Conservation (phyloP, 2,113 vertebrate species). For the Coturnix japonica region DNA sequence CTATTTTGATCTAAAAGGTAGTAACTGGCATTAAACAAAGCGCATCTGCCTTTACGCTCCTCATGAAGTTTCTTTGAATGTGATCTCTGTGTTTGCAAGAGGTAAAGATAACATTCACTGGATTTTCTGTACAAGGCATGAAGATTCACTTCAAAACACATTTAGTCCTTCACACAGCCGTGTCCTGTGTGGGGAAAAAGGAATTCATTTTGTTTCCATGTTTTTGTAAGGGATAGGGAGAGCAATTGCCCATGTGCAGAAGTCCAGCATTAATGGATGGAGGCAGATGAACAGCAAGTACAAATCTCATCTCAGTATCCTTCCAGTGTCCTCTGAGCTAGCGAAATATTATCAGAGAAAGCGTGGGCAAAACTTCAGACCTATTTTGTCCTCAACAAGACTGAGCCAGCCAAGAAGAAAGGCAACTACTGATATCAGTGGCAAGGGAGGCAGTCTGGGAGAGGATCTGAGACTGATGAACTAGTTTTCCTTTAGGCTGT, state of each 20-base stretch:
- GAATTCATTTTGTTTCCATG: background rate
- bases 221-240: background rate
- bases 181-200: background rate
- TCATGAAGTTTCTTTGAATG: background rate
- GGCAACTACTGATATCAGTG: conserved; percentile 4
- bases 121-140: background rate
- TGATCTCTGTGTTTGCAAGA: background rate
- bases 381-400: background rate
- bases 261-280: background rate
- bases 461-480: background rate
- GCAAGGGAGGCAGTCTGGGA: conserved; percentile 15
- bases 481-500: background rate
- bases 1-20: conserved; percentile 29
- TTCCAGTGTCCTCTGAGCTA: background rate
- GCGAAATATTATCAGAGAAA: conserved; percentile 1
- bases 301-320: background rate
- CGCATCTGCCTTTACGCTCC: background rate
- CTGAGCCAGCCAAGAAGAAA: conserved; percentile 8
- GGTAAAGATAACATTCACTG: background rate
- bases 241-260: background rate
- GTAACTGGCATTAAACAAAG: background rate
- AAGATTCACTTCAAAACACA: conserved; percentile 6
- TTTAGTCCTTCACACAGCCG: background rate
- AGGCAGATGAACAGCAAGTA: background rate
- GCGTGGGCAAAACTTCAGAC: conserved; percentile 29